These are phyloP conservation scores for Camponotus vicinus DNA, from an alignment of 1,140 invertebrate species.

Conservation along the genomic window DNA sequence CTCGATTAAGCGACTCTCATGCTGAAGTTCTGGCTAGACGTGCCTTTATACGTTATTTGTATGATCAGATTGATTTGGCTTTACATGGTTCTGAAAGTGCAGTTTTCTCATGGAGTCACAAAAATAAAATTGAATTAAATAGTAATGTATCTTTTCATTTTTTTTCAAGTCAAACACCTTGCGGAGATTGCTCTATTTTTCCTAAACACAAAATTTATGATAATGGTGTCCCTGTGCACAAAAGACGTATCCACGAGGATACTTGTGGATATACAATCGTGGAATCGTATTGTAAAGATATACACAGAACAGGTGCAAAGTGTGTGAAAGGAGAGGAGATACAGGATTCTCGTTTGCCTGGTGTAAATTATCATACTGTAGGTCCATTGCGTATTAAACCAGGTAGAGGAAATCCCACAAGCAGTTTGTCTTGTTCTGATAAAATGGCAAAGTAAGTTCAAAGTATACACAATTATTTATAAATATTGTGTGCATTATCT, in stretches of 20 bases:
- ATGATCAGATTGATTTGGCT: slow-evolving; percentile 88
- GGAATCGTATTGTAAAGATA: slow-evolving; percentile 85
- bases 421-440: slow-evolving; percentile 97
- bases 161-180: slow-evolving; percentile 95
- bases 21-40: slow-evolving; percentile 95
- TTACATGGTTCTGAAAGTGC: slow-evolving; percentile 81
- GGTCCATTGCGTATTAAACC: slow-evolving; percentile 96
- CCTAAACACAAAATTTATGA: slow-evolving; percentile 83
- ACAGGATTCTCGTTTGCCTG: slow-evolving; percentile 87
- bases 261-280: slow-evolving; percentile 75
- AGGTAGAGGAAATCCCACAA: slow-evolving; percentile 95
- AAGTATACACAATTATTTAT: background rate
- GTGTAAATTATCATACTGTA: slow-evolving; percentile 89
- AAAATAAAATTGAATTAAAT: slow-evolving; percentile 86
- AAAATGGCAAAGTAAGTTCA: slow-evolving; percentile 90
- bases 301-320: slow-evolving; percentile 96
- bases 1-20: slow-evolving; percentile 95
- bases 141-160: slow-evolving; percentile 92
- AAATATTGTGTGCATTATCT: background rate
- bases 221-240: slow-evolving; percentile 56
- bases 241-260: slow-evolving; percentile 71
- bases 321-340: slow-evolving; percentile 88
- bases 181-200: slow-evolving; percentile 98
- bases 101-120: slow-evolving; percentile 81
- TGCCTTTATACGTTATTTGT: slow-evolving; percentile 93